phyloP scores from a whole-genome alignment of 2,113 vertebrate genomes.

The Thunnus maccoyii region DNA sequence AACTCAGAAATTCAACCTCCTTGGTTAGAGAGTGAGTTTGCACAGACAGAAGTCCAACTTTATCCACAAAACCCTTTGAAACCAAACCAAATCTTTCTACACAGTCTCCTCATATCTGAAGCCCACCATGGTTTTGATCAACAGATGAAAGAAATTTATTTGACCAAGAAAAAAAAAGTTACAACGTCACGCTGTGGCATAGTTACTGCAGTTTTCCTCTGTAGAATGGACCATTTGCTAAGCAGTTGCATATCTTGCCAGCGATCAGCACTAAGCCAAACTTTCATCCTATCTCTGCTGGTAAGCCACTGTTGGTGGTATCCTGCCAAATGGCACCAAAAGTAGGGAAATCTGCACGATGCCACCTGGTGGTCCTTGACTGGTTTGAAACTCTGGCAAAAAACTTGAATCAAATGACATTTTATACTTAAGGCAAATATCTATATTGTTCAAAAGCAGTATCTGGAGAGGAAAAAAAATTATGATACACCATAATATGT shows the following conservation, averaged over 20 bases:
- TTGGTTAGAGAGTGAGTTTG: background rate
- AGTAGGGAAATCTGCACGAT: conserved; percentile 31
- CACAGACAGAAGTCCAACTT: conserved; percentile 24
- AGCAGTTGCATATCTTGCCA: conserved; percentile 63
- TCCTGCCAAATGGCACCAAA: conserved; percentile 70
- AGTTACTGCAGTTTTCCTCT: conserved; percentile 50
- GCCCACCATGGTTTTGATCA: conserved; percentile 61
- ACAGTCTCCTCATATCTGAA: conserved; percentile 47
- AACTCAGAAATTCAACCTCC: background rate
- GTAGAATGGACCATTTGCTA: conserved; percentile 54
- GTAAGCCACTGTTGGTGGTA: conserved; percentile 61
- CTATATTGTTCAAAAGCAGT: background rate
- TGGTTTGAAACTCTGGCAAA: conserved; percentile 3
- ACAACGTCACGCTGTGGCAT: conserved; percentile 36
- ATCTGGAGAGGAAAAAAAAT: background rate
- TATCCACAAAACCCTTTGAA: conserved; percentile 33
- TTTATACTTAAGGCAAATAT: background rate
- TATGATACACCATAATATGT: background rate
- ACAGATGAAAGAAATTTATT: conserved; percentile 65
- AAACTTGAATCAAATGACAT: background rate
- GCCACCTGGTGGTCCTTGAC: conserved; percentile 72
- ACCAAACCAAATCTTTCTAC: conserved; percentile 20
- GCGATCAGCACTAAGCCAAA: conserved; percentile 65
- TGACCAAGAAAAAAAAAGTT: background rate
- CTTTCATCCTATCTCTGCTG: conserved; percentile 63